A percentile compares a stretch with the other conserved stretches of the same genome.
Evolutionary conservation across 2,888 invertebrate species (phyloP).

Genomic region (Lymantria monacha): DNA sequence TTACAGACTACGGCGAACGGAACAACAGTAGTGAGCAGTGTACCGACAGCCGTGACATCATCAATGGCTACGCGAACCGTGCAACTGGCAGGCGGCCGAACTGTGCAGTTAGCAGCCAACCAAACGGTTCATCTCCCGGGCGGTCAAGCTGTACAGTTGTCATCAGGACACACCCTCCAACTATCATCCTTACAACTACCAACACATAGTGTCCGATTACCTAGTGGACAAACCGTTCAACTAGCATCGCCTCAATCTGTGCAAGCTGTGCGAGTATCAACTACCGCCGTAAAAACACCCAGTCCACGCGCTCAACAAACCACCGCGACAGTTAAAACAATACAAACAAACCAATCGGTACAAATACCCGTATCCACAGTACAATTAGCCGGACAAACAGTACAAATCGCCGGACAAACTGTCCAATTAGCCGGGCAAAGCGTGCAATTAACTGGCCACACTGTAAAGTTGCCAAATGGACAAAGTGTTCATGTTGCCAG

Average conservation of each 20-base stretch:
- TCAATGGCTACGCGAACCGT: constrained; percentile 56
- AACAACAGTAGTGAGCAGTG: constrained; percentile 56
- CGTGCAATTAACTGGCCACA: constrained; percentile 71
- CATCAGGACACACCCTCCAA: constrained; percentile 57
- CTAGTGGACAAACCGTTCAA: constrained; percentile 70
- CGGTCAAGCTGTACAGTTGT: constrained; percentile 53
- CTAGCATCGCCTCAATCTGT: constrained; percentile 59
- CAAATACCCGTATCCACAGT: constrained; percentile 66
- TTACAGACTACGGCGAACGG: constrained; percentile 51
- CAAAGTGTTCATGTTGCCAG: constrained; percentile 65
- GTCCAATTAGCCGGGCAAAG: constrained; percentile 67
- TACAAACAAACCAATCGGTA: constrained; percentile 43
- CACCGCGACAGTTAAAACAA: constrained; percentile 44
- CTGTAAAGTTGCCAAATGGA: constrained; percentile 71
- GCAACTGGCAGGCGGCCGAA: constrained; percentile 64
- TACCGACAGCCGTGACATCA: constrained; percentile 46
- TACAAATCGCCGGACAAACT: constrained; percentile 66
- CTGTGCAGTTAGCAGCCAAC: constrained; percentile 60
- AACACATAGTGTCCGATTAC: constrained; percentile 66
- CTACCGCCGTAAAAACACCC: constrained; percentile 42
- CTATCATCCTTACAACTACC: constrained; percentile 59
- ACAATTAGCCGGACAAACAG: constrained; percentile 62
- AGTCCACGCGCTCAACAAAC: constrained; percentile 46
- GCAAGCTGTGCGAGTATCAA: constrained; percentile 51
- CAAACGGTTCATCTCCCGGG: constrained; percentile 60